Base-by-base conservation (phyloP, 2,797 vertebrate genomes). In the Muscicapa striata region DNA sequence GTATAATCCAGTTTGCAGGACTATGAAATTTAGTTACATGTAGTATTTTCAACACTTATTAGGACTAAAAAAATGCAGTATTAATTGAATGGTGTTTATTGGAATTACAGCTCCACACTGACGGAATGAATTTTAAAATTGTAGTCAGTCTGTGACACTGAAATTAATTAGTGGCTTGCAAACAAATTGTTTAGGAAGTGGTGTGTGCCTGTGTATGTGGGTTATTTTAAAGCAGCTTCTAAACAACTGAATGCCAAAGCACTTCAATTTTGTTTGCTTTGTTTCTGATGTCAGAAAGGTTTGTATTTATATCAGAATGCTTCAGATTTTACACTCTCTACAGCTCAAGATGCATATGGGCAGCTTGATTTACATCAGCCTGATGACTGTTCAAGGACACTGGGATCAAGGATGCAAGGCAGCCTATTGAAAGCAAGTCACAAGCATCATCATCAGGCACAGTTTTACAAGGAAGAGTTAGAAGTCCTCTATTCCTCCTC, bases 111-210 rank as follows among this genome's bases (percentile, higher is more conserved):
- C 70, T 97, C 74, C 59, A 88, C 73, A 74, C 34, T 48, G 46
- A 94, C 84, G 80, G 64, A 80, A 90, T 72, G 82, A 57, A 74
- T 91, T 93, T 78, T 15, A 95, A 96, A 94, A 89, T 82, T 93
- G 64, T 84, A 95, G 85, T 69, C 94, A 91, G 69, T 46, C 22
- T 58, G 20, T 87, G 72, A 63, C 72, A 94, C 32, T 94, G 76
- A 95, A 79, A 96, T 94, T 85, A 93, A 77, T 84, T 12, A 58
- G 58, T 55, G 32, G 36, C 90, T 95, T 87, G 86, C 84, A 97
- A 97, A 97, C 77, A 96, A 94, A 94, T 77, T 5, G 9, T 93
- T 96, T 94, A 77, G 30, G 75, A 96, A 94, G 70, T 22, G 11
- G 21, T 8, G 61, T 16, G 55, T 17, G 45, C 9, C 15, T 22